phyloP scores from a whole-genome alignment of 2,113 vertebrate genomes.

The Planiliza haematocheilus region DNA sequence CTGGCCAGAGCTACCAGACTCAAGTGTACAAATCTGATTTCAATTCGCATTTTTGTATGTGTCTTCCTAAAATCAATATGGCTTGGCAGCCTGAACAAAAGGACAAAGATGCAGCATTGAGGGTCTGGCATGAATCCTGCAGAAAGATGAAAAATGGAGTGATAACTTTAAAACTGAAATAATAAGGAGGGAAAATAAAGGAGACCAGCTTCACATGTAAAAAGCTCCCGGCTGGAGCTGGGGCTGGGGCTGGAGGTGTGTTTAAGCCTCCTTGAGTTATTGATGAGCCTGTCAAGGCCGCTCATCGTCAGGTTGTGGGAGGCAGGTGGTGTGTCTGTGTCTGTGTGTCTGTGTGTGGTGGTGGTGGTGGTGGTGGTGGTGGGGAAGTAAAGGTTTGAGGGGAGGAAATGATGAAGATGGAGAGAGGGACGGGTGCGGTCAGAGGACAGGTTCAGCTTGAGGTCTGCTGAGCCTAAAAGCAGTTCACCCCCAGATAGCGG shows the following conservation, averaged over 20 bases:
- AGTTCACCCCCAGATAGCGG: constrained; percentile 12
- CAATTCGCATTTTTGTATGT: too few relatives aligned
- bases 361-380: constrained; percentile 10
- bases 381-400: constrained; percentile 1
- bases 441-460: constrained; percentile 54
- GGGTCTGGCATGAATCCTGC: neutral
- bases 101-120: neutral
- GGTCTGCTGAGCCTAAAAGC: constrained; percentile 54
- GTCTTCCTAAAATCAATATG: too few relatives aligned
- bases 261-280: constrained; percentile 63
- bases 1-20: too few relatives aligned
- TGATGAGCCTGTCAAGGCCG: constrained; percentile 74
- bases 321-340: constrained; percentile 16
- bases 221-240: constrained; percentile 34
- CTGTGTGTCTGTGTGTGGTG: neutral
- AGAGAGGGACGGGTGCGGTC: constrained; percentile 17
- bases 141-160: neutral
- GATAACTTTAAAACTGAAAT: neutral
- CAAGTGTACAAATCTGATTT: too few relatives aligned
- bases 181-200: constrained; percentile 8
- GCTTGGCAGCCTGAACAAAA: neutral
- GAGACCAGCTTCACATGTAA: constrained; percentile 32
- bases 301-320: constrained; percentile 65
- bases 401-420: constrained; percentile 15
- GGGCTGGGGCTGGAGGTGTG: constrained; percentile 42